phyloP scores from a whole-genome alignment of 2,888 invertebrate species.

The Yponomeuta cagnagella region DNA sequence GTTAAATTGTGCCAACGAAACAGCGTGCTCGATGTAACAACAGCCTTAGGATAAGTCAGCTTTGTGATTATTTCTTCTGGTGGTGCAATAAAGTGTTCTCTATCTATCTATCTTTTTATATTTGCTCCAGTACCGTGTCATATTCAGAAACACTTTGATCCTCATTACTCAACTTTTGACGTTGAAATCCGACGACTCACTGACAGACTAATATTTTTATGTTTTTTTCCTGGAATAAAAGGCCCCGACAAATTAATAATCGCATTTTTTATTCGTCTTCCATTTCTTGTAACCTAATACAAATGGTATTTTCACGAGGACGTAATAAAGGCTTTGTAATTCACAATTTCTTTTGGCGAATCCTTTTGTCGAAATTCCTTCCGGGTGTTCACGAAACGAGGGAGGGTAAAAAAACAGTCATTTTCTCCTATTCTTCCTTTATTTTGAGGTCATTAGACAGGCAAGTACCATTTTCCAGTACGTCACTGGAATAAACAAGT shows the following conservation, averaged over 20 bases:
- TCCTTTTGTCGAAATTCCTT: background rate
- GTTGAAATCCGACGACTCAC: background rate
- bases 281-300: background rate
- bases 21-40: no score
- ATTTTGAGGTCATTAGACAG: no score
- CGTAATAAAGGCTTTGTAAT: slow-evolving; percentile 1
- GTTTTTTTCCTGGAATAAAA: background rate
- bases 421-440: no score
- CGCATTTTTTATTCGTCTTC: background rate
- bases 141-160: background rate
- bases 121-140: background rate
- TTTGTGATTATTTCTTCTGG: no score
- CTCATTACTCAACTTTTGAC: background rate
- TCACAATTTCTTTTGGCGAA: background rate
- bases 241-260: background rate
- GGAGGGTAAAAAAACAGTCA: background rate
- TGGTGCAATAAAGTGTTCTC: no score
- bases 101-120: no score
- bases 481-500: no score
- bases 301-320: background rate
- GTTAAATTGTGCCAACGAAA: no score
- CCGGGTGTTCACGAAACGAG: background rate
- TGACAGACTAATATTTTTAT: background rate
- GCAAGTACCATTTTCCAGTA: no score
- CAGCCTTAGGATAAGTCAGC: no score